A percentile compares a stretch with the other conserved stretches of the same genome.
phyloP scores from a whole-genome alignment of 2,797 vertebrate species.

The Crenuchus spilurus region DNA sequence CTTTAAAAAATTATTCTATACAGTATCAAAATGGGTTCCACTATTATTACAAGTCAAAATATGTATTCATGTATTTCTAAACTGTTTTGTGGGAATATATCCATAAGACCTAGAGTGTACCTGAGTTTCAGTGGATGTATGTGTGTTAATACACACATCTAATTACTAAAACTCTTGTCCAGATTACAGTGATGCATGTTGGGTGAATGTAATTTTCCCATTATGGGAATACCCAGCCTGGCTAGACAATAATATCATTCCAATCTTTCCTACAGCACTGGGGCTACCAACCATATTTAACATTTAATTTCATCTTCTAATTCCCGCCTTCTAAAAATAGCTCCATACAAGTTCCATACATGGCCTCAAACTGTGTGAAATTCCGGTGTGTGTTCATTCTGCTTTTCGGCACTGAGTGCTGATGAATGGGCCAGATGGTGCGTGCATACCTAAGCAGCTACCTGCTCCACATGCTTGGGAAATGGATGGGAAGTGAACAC shows the following conservation, averaged over 20 bases:
- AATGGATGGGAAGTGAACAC: constrained; percentile 76
- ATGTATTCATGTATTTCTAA: too few species aligned
- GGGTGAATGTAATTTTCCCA: background rate
- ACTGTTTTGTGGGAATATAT: background rate
- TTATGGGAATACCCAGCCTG: background rate
- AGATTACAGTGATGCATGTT: background rate
- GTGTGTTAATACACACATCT: background rate
- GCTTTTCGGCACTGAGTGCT: constrained; percentile 57
- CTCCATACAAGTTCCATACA: background rate
- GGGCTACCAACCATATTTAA: background rate
- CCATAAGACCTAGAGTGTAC: background rate
- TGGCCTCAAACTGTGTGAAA: constrained; percentile 34
- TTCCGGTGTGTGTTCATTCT: constrained; percentile 31
- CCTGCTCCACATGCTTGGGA: constrained; percentile 54
- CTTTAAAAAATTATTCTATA: too few species aligned
- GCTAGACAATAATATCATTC: background rate
- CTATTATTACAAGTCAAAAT: background rate
- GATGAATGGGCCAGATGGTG: constrained; percentile 60
- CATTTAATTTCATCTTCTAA: background rate
- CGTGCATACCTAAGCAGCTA: constrained; percentile 60
- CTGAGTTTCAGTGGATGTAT: background rate
- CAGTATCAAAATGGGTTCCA: too few species aligned
- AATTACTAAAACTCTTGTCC: background rate
- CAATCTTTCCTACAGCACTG: background rate
- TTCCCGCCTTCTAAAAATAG: constrained; percentile 10